Evolutionary conservation across 2,113 vertebrate genomes (phyloP).

Genomic region (Spea bombifrons): DNA sequence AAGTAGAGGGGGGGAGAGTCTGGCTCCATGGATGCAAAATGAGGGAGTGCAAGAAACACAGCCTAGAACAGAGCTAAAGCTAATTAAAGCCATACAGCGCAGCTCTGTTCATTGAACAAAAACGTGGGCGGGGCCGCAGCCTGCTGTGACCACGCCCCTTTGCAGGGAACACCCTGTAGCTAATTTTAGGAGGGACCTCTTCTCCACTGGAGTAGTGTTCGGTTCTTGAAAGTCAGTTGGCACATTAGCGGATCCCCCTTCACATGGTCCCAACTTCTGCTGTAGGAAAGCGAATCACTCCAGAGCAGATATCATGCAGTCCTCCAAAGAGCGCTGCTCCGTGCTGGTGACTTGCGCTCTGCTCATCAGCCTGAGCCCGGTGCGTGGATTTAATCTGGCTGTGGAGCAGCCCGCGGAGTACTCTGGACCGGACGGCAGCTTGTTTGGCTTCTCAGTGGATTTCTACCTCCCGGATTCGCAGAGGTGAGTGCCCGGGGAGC

Average conservation of each 20-base stretch:
- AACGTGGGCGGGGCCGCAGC: slow-evolving; percentile 11
- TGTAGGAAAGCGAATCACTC: neutral
- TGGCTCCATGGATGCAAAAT: slow-evolving; percentile 25
- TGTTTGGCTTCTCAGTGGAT: slow-evolving; percentile 86
- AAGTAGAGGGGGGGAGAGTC: neutral
- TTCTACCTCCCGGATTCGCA: slow-evolving; percentile 77
- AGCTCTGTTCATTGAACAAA: slow-evolving; percentile 36
- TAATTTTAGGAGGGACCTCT: slow-evolving; percentile 33
- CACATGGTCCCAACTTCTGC: slow-evolving; percentile 18
- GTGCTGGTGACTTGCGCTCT: neutral
- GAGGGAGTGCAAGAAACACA: slow-evolving; percentile 31
- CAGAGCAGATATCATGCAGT: neutral
- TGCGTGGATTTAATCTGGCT: slow-evolving; percentile 80
- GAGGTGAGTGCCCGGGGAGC: slow-evolving; percentile 66
- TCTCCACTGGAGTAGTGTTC: slow-evolving; percentile 42
- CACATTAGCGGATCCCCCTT: slow-evolving; percentile 1
- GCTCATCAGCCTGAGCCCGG: slow-evolving; percentile 56
- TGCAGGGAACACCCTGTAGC: slow-evolving; percentile 38
- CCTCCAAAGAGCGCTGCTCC: neutral
- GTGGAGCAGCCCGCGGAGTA: slow-evolving; percentile 73
- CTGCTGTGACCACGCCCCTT: slow-evolving; percentile 1
- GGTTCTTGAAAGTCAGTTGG: slow-evolving; percentile 37
- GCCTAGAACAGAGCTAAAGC: slow-evolving; percentile 16
- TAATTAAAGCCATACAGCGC: slow-evolving; percentile 39
- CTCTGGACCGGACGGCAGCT: slow-evolving; percentile 74